Percentiles rank a stretch among this genome's conserved stretches.
These are phyloP conservation scores for Etia nguti DNA, from an alignment of 2,113 vertebrate species.

Conservation along the genomic window DNA sequence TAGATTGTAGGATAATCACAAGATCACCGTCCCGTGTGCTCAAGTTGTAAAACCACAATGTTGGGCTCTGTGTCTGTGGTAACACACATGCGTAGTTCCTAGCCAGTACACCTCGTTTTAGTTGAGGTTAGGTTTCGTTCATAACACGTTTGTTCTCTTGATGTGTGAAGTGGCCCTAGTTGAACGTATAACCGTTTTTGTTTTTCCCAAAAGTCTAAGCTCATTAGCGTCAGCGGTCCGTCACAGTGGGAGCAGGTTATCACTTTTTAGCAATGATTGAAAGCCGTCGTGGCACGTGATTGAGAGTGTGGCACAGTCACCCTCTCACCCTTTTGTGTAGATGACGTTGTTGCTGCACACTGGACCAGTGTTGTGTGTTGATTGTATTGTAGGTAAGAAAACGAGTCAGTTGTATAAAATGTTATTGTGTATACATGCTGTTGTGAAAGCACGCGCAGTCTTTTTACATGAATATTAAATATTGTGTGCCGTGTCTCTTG, in stretches of 20 bases:
- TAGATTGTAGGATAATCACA: neutral
- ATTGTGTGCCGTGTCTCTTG: neutral
- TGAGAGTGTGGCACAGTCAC: neutral
- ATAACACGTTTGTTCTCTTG: neutral
- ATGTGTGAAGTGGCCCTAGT: neutral
- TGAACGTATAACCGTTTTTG: neutral
- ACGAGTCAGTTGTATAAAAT: neutral
- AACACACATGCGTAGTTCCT: neutral
- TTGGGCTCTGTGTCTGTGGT: neutral
- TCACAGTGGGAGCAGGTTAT: neutral
- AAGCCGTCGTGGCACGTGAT: neutral
- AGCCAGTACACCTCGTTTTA: neutral
- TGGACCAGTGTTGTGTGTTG: neutral
- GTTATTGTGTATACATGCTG: neutral
- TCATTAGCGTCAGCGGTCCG: neutral
- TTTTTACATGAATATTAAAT: neutral
- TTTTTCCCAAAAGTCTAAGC: neutral
- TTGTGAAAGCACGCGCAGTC: neutral
- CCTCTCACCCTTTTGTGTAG: neutral
- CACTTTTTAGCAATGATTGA: neutral
- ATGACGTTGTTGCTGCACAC: neutral
- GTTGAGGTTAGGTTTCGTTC: neutral
- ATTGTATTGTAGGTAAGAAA: neutral
- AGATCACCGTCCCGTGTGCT: fast-evolving
- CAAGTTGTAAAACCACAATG: neutral